Percentiles rank a stretch among this genome's conserved stretches.
Conservation (phyloP, 2,888 invertebrate species). For the Hemistola chrysoprasaria region DNA sequence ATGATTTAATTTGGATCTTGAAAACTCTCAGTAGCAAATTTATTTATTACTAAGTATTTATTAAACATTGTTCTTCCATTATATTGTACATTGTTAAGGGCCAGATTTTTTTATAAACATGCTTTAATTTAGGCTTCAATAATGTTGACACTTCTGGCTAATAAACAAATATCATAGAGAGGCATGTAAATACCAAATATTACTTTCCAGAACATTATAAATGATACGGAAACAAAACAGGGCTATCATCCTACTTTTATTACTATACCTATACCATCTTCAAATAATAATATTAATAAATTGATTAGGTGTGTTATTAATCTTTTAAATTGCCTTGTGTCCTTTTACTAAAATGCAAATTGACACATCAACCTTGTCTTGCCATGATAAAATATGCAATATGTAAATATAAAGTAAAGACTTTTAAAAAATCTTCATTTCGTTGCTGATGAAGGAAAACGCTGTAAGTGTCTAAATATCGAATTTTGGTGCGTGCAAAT, state of each 20-base stretch:
- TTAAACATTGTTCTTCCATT: constrained; percentile 11
- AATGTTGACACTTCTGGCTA: constrained; percentile 6
- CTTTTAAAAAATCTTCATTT: no score
- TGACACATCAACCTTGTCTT: constrained; percentile 41
- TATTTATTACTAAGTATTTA: constrained; percentile 18
- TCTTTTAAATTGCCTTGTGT: constrained; percentile 44
- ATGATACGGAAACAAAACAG: constrained; percentile 11
- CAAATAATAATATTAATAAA: not conserved
- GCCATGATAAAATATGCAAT: no score
- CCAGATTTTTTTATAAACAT: constrained; percentile 3
- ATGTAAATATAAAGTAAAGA: no score
- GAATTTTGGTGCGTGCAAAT: no score
- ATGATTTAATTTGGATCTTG: constrained; percentile 51
- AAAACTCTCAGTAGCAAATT: constrained; percentile 27
- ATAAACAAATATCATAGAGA: constrained; percentile 9
- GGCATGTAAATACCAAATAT: constrained; percentile 15
- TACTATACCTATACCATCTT: not conserved
- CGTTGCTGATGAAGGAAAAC: no score
- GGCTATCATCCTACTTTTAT: not conserved
- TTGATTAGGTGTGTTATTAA: no score
- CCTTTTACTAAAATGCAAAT: constrained; percentile 20
- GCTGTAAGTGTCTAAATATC: no score
- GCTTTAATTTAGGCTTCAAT: no score
- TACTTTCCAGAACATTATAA: constrained; percentile 16
- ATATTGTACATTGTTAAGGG: constrained; percentile 1